A percentile compares a stretch with the other conserved stretches of the same genome.
Evolutionary conservation across 2,113 vertebrate genomes (phyloP).

Genomic region (Bothrops jararaca): DNA sequence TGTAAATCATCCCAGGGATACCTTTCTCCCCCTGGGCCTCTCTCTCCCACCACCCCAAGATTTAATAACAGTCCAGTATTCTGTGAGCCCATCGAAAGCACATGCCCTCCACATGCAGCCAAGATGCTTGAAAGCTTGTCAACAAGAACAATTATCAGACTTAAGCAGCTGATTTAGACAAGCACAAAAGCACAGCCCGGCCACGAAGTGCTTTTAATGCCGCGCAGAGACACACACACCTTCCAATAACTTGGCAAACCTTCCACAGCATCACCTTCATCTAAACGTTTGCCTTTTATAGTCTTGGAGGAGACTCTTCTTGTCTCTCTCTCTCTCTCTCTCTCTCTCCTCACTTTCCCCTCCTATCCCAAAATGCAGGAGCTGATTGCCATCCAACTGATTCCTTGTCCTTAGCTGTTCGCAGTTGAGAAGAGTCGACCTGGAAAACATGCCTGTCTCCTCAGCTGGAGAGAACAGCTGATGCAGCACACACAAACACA

Average conservation of each 20-base stretch:
- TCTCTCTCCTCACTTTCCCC: background rate
- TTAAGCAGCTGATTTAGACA: slow-evolving; percentile 61
- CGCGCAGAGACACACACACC: background rate
- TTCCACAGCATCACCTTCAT: slow-evolving; percentile 39
- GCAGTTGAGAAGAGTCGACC: background rate
- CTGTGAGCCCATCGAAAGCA: slow-evolving; percentile 56
- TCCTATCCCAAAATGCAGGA: slow-evolving; percentile 7
- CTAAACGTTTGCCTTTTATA: slow-evolving; percentile 68
- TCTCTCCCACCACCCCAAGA: background rate
- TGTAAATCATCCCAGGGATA: slow-evolving; percentile 26
- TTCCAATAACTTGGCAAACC: slow-evolving; percentile 44
- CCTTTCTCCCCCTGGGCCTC: background rate
- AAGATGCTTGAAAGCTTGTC: slow-evolving; percentile 56
- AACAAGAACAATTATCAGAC: slow-evolving; percentile 59
- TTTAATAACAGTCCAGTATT: slow-evolving; percentile 54
- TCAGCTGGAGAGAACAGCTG: background rate
- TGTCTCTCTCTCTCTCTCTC: background rate
- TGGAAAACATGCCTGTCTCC: background rate
- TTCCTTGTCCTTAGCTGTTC: slow-evolving; percentile 43
- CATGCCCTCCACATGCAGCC: slow-evolving; percentile 46
- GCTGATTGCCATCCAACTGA: slow-evolving; percentile 26
- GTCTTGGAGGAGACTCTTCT: slow-evolving; percentile 45
- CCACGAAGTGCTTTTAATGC: slow-evolving; percentile 31
- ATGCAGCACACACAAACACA: background rate
- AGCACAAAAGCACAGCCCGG: slow-evolving; percentile 43